Conservation (phyloP, 2,888 invertebrate genomes). For the Trissoscelio sp. region DNA sequence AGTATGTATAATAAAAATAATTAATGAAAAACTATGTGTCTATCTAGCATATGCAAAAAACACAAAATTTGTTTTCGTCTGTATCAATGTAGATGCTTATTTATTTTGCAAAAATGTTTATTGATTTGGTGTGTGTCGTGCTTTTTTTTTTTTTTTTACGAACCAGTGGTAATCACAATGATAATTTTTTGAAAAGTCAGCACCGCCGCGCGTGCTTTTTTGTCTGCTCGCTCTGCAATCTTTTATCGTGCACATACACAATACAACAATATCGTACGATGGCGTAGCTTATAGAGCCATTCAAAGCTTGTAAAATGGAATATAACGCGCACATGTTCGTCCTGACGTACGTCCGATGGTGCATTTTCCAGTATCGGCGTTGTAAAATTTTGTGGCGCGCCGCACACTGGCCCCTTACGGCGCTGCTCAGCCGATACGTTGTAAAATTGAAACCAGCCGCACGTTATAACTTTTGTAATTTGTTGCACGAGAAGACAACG, state of each 20-base stretch:
- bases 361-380: slow-evolving; percentile 46
- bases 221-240: slow-evolving; percentile 5
- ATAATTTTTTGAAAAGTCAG: slow-evolving; percentile 48
- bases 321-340: slow-evolving; percentile 54
- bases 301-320: slow-evolving; percentile 50
- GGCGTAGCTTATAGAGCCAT: slow-evolving; percentile 48
- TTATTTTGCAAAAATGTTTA: too few relatives aligned
- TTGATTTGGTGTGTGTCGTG: too few relatives aligned
- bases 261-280: slow-evolving; percentile 48
- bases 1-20: too few relatives aligned
- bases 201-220: slow-evolving; percentile 21
- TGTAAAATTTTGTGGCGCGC: slow-evolving; percentile 61
- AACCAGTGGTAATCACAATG: slow-evolving; percentile 49
- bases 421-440: slow-evolving; percentile 25
- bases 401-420: slow-evolving; percentile 33
- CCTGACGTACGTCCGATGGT: slow-evolving; percentile 48
- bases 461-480: slow-evolving; percentile 39
- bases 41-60: too few relatives aligned
- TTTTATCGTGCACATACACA: slow-evolving; percentile 43
- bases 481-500: not conserved
- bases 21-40: too few relatives aligned
- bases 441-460: slow-evolving; percentile 41
- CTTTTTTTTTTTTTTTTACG: slow-evolving; percentile 26
- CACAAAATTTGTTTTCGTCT: too few relatives aligned
- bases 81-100: too few relatives aligned